Evolutionary conservation across 1,140 invertebrate species (phyloP).

Genomic region (Plodia interpunctella): DNA sequence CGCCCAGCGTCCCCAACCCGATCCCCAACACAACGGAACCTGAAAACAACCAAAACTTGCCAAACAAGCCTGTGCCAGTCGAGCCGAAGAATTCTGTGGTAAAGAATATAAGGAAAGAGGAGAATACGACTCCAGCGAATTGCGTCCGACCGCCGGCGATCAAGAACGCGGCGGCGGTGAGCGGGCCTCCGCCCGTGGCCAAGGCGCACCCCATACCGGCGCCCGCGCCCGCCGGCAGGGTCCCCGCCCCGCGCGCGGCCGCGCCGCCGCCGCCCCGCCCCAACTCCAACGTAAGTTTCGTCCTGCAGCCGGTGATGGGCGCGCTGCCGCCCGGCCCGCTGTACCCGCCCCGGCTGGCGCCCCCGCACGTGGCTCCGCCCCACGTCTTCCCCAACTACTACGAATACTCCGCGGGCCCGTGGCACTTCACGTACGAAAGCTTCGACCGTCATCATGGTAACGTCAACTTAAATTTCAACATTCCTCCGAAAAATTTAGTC

Average conservation of each 20-base stretch:
- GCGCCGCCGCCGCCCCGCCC: constrained; percentile 27
- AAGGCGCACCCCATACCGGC: constrained; percentile 42
- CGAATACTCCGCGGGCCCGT: constrained; percentile 56
- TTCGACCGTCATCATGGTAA: constrained; percentile 54
- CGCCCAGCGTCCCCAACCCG: background rate
- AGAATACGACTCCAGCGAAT: constrained; percentile 5
- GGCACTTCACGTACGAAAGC: constrained; percentile 66
- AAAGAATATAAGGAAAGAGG: constrained; percentile 20
- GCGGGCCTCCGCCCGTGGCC: constrained; percentile 26
- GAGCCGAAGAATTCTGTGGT: constrained; percentile 25
- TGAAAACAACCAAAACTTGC: constrained; percentile 38
- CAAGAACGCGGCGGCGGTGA: constrained; percentile 24
- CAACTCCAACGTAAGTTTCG: constrained; percentile 71
- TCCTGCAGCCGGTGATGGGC: constrained; percentile 58
- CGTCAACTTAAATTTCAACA: constrained; percentile 64
- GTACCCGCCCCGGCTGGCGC: constrained; percentile 40
- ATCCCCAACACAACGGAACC: constrained; percentile 9
- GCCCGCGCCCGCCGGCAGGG: constrained; percentile 31
- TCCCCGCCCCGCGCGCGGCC: constrained; percentile 18
- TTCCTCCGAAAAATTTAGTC: constrained; percentile 62
- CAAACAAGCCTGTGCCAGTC: constrained; percentile 29
- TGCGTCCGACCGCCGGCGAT: constrained; percentile 19
- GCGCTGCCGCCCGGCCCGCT: constrained; percentile 48
- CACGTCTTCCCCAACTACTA: constrained; percentile 59
- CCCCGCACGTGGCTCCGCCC: constrained; percentile 26